Evolutionary conservation across 2,113 vertebrate species (phyloP), one percentile per base, ranked within the genome.

Genomic region (Entomyzon cyanotis): DNA sequence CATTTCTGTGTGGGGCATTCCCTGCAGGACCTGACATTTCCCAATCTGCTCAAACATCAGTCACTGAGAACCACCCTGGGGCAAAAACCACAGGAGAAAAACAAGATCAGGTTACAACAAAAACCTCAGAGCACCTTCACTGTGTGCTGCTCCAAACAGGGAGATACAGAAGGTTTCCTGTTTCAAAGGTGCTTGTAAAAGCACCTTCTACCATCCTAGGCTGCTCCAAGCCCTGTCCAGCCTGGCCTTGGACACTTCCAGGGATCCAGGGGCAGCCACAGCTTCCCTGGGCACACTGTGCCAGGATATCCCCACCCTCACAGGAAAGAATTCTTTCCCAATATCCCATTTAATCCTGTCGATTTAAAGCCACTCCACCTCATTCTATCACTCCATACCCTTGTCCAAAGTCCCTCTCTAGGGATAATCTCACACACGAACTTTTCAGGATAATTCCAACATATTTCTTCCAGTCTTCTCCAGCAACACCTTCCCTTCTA

Each of bases 21-120:
- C 83, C 67, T 49, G 84, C 76, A 87, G 80, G 50, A 81, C 56
- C 44, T 89, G 95, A 25, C 78, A 90, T 53, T 83, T 46, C 88
- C 84, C 85, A 76, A 2, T 16, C 74, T 52, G 82, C 79, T 85
- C 82, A 49, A 77, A 33, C 42, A 76, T 37, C 92, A 58, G 37
- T 11, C 68, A 31, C 67, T 86, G 78, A 50, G 86, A 93, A 82
- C 47, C 59, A 69, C 59, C 42, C 82, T 17, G 68, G 68, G 86
- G 84, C 55, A 33, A 90, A 90, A 83, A 67, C 44, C 55, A 35
- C 1, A 7, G 53, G 14, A 58, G 50, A 31, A 55, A 58, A 67
- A 30, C 33, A 6, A 14, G 9, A 17, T 3, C 7, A 31, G 68
- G 49, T 31, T 11, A 37, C 14, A 28, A 30, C 5, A 59, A 47